Conservation (phyloP, 1,140 invertebrate genomes). For the Rhagoletis pomonella region DNA sequence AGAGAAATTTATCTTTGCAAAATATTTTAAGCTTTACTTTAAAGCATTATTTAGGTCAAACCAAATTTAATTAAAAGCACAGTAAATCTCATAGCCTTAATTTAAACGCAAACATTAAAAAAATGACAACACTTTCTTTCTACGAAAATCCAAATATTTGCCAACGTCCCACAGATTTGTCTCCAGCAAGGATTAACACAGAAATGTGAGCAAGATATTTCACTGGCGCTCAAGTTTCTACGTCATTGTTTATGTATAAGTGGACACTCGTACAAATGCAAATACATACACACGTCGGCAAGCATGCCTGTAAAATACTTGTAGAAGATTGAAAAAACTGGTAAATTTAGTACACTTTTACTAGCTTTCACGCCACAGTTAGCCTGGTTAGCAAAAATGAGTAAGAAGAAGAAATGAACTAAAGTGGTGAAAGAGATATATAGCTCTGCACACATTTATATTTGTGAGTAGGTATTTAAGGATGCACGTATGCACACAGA, state of each 20-base stretch:
- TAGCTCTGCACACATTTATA: background rate
- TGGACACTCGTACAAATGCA: background rate
- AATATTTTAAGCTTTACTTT: background rate
- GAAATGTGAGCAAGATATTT: constrained; percentile 1
- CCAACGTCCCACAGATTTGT: constrained; percentile 16
- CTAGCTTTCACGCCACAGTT: background rate
- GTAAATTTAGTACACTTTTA: constrained; percentile 12
- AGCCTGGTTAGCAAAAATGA: constrained; percentile 18
- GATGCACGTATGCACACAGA: background rate
- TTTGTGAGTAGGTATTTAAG: background rate
- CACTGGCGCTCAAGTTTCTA: constrained; percentile 27
- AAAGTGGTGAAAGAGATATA: background rate
- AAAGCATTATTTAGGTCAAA: background rate
- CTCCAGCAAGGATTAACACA: constrained; percentile 4
- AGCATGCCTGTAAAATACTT: background rate
- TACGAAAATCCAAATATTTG: constrained; percentile 38
- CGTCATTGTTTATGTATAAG: constrained; percentile 3
- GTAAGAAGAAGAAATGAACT: constrained; percentile 42
- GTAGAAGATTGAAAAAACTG: background rate
- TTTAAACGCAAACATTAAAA: background rate
- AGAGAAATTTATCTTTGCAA: background rate
- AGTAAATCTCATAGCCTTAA: background rate
- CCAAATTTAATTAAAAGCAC: constrained; percentile 35
- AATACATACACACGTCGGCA: background rate
- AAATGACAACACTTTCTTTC: constrained; percentile 34